Percentiles rank a stretch among this genome's conserved stretches.
phyloP scores from a whole-genome alignment of 2,797 vertebrate species.

The Coregonus ussuriensis region DNA sequence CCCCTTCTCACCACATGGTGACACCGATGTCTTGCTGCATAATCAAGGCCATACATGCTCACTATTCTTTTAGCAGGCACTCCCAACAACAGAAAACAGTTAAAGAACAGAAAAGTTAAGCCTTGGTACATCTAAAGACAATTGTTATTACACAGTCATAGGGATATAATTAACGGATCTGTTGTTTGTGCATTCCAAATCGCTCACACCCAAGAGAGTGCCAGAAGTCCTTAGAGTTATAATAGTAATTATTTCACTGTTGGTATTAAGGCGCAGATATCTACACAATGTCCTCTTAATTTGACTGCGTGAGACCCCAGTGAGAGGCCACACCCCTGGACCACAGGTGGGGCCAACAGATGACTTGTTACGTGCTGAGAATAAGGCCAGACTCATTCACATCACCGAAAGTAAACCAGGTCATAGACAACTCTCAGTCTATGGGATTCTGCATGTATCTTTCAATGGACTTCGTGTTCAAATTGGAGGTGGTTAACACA shows the following conservation, averaged over 20 bases:
- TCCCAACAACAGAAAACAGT: neutral
- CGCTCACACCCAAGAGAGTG: neutral
- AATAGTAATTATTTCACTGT: neutral
- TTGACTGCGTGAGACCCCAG: neutral
- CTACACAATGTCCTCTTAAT: neutral
- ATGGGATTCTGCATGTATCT: neutral
- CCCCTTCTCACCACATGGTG: slow-evolving; percentile 27
- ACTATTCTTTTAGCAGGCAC: neutral
- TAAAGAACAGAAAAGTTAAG: neutral
- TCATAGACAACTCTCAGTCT: neutral
- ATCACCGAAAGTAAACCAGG: neutral
- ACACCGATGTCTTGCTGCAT: slow-evolving; percentile 17
- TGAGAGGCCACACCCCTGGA: neutral
- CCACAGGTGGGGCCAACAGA: neutral
- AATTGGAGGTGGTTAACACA: too few relatives aligned
- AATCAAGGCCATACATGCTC: neutral
- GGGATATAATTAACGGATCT: too few relatives aligned
- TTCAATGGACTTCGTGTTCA: neutral
- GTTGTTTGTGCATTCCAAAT: too few relatives aligned
- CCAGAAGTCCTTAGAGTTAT: neutral
- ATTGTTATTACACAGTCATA: neutral
- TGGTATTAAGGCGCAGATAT: neutral
- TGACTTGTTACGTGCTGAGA: neutral
- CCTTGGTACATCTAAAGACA: neutral
- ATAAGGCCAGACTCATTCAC: neutral